Percentiles rank a stretch among this genome's conserved stretches.
phyloP scores from a whole-genome alignment of 2,797 vertebrate genomes.

The Tachyglossus aculeatus region DNA sequence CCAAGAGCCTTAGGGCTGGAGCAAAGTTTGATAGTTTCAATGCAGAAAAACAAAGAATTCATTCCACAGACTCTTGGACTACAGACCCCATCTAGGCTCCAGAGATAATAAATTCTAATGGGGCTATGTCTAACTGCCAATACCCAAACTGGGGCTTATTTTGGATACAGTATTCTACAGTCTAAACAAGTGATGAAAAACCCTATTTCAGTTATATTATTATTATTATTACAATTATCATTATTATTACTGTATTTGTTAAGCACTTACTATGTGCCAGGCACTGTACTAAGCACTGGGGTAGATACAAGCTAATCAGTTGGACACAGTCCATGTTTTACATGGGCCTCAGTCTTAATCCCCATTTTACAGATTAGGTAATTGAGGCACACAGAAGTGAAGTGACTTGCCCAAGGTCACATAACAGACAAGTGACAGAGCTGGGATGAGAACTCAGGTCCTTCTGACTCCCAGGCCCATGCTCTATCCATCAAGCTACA shows the following conservation, averaged over 20 bases:
- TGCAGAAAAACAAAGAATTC: constrained; percentile 47
- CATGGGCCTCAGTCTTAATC: no score
- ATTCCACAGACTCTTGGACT: constrained; percentile 35
- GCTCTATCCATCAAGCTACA: no score
- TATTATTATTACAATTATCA: no score
- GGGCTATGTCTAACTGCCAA: constrained; percentile 36
- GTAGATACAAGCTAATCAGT: no score
- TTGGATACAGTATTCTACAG: constrained; percentile 32
- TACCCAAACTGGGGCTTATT: constrained; percentile 26
- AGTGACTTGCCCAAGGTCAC: no score
- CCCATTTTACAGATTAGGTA: no score
- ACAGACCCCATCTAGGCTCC: constrained; percentile 45
- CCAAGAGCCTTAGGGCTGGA: constrained; percentile 55
- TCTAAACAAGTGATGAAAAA: constrained; percentile 33
- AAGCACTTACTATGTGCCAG: not conserved
- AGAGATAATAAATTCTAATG: constrained; percentile 54
- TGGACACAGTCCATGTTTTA: no score
- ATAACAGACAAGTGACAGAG: no score
- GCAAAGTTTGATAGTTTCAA: constrained; percentile 58
- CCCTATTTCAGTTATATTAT: not conserved
- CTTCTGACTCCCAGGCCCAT: no score
- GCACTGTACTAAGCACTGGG: no score
- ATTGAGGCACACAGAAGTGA: no score
- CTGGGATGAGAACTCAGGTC: no score
- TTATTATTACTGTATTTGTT: not conserved